These are phyloP conservation scores for Palythoa grandis DNA, from an alignment of 92 coral and sea anemone species.

Conservation along the genomic window DNA sequence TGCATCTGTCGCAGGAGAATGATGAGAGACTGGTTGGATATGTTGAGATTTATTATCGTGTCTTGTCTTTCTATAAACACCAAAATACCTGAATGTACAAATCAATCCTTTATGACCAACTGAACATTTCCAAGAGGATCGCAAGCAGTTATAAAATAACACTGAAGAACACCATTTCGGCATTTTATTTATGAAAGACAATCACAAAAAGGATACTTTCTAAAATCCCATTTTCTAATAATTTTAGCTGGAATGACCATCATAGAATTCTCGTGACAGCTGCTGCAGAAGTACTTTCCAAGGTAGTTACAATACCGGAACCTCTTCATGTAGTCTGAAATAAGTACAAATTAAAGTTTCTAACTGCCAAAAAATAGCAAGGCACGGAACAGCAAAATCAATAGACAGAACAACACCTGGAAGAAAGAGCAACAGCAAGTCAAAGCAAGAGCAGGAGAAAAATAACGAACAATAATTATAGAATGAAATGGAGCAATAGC, in stretches of 20 bases:
- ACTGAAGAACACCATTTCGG: no score
- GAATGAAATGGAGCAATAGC: neutral
- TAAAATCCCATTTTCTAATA: constrained; percentile 92
- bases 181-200: neutral
- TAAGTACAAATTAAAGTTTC: neutral
- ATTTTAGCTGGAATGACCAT: constrained; percentile 91
- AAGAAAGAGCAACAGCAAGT: neutral
- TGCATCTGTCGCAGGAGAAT: no score
- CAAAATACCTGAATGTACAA: no score
- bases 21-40: no score
- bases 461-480: neutral
- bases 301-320: constrained; percentile 97
- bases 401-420: neutral
- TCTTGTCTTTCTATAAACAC: no score
- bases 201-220: constrained; percentile 85
- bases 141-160: no score
- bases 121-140: no score
- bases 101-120: no score
- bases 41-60: no score
- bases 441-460: neutral
- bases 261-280: constrained; percentile 81
- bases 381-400: no score
- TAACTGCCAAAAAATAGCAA: neutral
- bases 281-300: constrained; percentile 95
- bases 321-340: constrained; percentile 90